Evolutionary conservation across 2,888 invertebrate species (phyloP).

Genomic region (Geophilus truncorum): DNA sequence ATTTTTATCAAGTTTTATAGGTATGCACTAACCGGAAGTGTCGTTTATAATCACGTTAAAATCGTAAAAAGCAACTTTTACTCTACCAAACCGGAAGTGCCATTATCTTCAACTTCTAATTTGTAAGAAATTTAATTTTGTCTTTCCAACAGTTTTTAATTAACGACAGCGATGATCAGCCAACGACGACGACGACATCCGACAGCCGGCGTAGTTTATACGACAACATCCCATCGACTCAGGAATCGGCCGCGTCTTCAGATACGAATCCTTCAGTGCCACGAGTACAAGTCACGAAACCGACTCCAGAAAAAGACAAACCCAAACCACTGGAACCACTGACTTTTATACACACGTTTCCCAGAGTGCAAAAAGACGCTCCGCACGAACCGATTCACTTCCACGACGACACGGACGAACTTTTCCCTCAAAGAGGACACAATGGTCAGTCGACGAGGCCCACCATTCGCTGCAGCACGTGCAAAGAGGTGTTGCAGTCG

Average conservation of each 20-base stretch:
- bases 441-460: neutral
- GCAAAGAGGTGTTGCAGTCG: neutral
- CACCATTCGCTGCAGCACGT: slow-evolving; percentile 2
- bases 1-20: too few species aligned
- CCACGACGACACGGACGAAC: neutral
- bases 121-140: too few species aligned
- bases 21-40: too few species aligned
- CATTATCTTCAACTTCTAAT: too few species aligned
- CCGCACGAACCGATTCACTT: neutral
- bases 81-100: too few species aligned
- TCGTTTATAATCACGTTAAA: too few species aligned
- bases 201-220: neutral
- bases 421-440: neutral
- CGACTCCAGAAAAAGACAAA: neutral
- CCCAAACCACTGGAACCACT: neutral
- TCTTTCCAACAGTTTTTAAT: neutral
- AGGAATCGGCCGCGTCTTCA: neutral
- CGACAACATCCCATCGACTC: slow-evolving; percentile 5
- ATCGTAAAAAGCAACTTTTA: too few species aligned
- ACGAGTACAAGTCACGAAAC: neutral
- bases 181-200: neutral
- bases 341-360: neutral
- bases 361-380: neutral
- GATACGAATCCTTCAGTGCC: neutral
- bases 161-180: neutral